phyloP scores from a whole-genome alignment of 2,113 vertebrate species.

The Microcebus jonahi region DNA sequence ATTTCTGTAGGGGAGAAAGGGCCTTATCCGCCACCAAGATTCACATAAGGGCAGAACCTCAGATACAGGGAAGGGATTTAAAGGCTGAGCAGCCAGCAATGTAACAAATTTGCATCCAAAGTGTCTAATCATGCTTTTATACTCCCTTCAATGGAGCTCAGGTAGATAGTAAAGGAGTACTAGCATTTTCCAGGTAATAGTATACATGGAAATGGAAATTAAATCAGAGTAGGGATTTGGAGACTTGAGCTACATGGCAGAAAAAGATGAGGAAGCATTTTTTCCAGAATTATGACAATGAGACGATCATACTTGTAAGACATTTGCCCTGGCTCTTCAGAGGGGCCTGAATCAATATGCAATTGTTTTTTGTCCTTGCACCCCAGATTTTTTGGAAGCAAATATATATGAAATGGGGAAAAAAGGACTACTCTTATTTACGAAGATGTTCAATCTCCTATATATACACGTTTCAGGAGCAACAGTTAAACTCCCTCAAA shows the following conservation, averaged over 20 bases:
- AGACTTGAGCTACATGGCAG: background rate
- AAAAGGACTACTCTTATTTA: too few species aligned
- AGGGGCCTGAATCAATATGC: too few species aligned
- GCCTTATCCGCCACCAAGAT: background rate
- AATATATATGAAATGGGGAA: too few species aligned
- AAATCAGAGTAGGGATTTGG: background rate
- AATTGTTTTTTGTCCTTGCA: too few species aligned
- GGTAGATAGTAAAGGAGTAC: background rate
- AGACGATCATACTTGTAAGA: background rate
- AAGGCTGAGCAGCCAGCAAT: background rate
- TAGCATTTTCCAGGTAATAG: too few species aligned
- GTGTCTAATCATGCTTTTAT: background rate
- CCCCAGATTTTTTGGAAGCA: too few species aligned
- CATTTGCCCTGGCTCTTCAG: background rate
- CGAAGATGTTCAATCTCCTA: background rate
- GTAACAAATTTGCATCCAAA: background rate
- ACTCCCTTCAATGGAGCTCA: background rate
- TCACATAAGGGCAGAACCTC: background rate
- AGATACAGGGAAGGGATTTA: background rate
- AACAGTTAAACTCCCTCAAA: background rate
- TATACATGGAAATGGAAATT: background rate
- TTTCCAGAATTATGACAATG: background rate
- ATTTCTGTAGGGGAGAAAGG: background rate
- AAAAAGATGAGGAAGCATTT: background rate
- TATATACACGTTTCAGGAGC: background rate